phyloP scores from a whole-genome alignment of 2,113 vertebrate species.

The Sylvietta virens region DNA sequence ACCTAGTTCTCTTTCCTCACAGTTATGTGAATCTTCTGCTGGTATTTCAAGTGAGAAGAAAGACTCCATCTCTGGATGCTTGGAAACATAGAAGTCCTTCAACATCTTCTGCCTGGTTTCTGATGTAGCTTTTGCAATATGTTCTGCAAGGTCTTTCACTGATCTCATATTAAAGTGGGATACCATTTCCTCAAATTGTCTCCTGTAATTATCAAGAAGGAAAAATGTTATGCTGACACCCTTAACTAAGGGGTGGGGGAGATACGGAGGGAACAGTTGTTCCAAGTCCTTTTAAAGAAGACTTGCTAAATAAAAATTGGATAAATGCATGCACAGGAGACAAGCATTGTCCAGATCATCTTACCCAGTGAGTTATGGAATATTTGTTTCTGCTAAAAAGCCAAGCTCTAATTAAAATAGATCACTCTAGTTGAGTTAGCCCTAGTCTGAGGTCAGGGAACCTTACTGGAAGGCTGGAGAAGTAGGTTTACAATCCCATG shows the following conservation, averaged over 20 bases:
- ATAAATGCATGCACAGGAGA: not conserved
- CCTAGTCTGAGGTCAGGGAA: not conserved
- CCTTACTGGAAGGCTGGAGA: not conserved
- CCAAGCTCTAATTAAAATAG: not conserved
- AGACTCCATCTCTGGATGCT: conserved; percentile 71
- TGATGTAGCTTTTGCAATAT: conserved; percentile 75
- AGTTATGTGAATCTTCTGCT: not conserved
- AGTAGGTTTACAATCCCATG: not conserved
- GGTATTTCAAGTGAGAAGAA: conserved; percentile 52
- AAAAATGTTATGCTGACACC: conserved; percentile 25
- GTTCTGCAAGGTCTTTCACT: conserved; percentile 74
- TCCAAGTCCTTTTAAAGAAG: not conserved
- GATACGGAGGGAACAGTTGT: not conserved
- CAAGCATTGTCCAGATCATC: not conserved
- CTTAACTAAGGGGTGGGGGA: not conserved
- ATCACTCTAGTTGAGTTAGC: not conserved
- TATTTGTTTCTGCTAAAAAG: not conserved
- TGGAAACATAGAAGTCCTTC: conserved; percentile 78
- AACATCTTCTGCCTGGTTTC: conserved; percentile 79
- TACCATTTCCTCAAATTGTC: conserved; percentile 88
- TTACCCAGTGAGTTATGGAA: not conserved
- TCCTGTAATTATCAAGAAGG: conserved; percentile 71
- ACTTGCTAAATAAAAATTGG: not conserved
- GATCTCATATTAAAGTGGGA: conserved; percentile 74
- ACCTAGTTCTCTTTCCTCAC: not conserved